Evolutionary conservation across 2,113 vertebrate species (phyloP), one percentile per base, ranked within the genome.

Genomic region (Sclerurus mexicanus): DNA sequence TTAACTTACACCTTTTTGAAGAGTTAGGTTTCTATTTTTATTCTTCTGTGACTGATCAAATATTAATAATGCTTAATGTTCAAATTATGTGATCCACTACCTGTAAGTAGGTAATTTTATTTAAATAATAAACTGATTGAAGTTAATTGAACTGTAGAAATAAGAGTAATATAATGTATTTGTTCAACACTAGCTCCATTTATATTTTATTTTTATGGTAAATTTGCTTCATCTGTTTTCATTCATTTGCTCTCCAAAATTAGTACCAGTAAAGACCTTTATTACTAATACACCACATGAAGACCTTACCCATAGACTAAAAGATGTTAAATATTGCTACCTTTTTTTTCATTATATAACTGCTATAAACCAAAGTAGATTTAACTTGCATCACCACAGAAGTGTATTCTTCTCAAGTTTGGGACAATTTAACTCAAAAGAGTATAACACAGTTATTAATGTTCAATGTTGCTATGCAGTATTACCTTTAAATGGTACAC

Each of bases 91-190:
- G 39, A 68, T 88, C 25, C 37, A 87, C 22, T 17, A 90, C 28
- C 28, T 56, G 49, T 27, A 92, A 90, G 82, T 14, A 91, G 73
- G 37, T 75, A 62, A 67, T 95, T 93, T 67, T 72, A 23, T 94
- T 95, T 82, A 71, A 92, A 72, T 89, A 91, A 75, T 77, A 75
- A 93, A 85, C 1, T 35, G 69, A 77, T 50, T 81, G 68, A 68
- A 91, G 52, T 68, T 94, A 96, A 87, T 62, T 80, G 27, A 93
- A 88, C 25, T 87, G 50, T 72, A 80, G 52, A 66, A 93, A 21
- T 87, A 95, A 85, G 39, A 69, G 44, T 67, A 93, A 86, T 62
- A 55, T 9, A 80, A 64, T 68, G 21, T 35, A 72, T 63, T 67
- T 72, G 5, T 66, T 52, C 59, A 90, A 80, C 17, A 87, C 20